phyloP scores from a whole-genome alignment of 2,888 invertebrate species.

The Parascotia fuliginaria region DNA sequence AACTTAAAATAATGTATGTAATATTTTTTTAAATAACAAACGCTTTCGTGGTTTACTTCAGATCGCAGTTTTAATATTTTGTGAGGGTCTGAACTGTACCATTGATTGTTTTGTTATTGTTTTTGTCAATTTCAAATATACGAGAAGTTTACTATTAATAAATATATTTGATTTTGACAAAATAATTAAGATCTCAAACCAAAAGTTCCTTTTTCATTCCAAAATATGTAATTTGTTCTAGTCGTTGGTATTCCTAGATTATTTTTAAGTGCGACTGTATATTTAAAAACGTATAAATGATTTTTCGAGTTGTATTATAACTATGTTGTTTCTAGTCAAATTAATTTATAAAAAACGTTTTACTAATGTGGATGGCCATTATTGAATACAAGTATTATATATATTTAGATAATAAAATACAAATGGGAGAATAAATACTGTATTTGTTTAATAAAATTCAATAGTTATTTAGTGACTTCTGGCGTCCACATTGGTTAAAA shows the following conservation, averaged over 20 bases:
- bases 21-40: conserved; percentile 19
- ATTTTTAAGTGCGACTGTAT: conserved; percentile 77
- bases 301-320: conserved; percentile 65
- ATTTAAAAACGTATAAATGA: conserved; percentile 55
- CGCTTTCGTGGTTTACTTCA: conserved; percentile 26
- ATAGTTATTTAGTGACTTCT: conserved; percentile 36
- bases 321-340: conserved; percentile 83
- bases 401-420: conserved; percentile 37
- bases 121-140: conserved; percentile 47
- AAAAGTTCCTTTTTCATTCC: conserved; percentile 55
- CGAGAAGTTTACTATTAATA: conserved; percentile 45
- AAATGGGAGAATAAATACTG: conserved; percentile 24
- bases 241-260: conserved; percentile 43
- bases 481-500: conserved; percentile 70
- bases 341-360: conserved; percentile 71
- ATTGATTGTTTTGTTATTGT: conserved; percentile 23
- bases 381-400: conserved; percentile 34
- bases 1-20: conserved; percentile 6
- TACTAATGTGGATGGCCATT: conserved; percentile 66
- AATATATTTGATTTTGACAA: conserved; percentile 45
- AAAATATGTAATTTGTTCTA: conserved; percentile 45
- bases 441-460: conserved; percentile 37
- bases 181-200: conserved; percentile 49
- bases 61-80: conserved; percentile 40
- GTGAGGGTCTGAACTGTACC: conserved; percentile 32